Evolutionary conservation across 2,113 vertebrate genomes (phyloP), one percentile per base, ranked within the genome.

Genomic region (Pyrgilauda ruficollis): DNA sequence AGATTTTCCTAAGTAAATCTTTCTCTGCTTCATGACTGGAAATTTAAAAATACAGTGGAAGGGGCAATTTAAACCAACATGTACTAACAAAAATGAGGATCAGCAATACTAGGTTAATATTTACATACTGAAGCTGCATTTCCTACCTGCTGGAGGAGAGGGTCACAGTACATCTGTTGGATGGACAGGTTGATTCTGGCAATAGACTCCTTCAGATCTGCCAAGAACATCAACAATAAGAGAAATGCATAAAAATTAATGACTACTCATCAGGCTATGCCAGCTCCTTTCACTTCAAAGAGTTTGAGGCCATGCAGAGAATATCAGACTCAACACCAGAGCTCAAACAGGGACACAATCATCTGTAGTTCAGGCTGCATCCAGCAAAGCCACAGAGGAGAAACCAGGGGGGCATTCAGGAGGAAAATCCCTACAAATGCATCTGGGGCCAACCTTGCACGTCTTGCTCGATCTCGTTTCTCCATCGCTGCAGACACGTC

Each of bases 401-500:
- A 46, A 73, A 13, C 12, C 15, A 19, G 82, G 39, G 2, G 7
- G n/a, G 44, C 31, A 10, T 4, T 31, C 44, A 43, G 27, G 15
- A 66, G 58, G 22, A 62, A 68, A 39, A 33, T 2, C 50, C 43
- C 19, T 11, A 16, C 30, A n/a, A 18, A 22, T 2, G 3, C 4
- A 4, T 30, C 10, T 12, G 50, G 50, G 31, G 28, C 75, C 33
- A 81, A 99, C 99, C 99, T 93, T 97, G 98, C 55, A 99, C 97
- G 13, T 99, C 99, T 33, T 98, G 99, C 37, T 99, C 98, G 3
- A 98, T 99, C 95, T 99, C 99, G 0, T 96, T 95, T 89, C 98
- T 99, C 99, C 99, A 99, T 13, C 99, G 98, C 94, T 99, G 99
- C 37, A 99, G 98, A 95, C 99, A 99, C 5, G 92, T 97, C 89